Conservation (phyloP, 2,113 vertebrate genomes). For the Psittacula cyanocephala region DNA sequence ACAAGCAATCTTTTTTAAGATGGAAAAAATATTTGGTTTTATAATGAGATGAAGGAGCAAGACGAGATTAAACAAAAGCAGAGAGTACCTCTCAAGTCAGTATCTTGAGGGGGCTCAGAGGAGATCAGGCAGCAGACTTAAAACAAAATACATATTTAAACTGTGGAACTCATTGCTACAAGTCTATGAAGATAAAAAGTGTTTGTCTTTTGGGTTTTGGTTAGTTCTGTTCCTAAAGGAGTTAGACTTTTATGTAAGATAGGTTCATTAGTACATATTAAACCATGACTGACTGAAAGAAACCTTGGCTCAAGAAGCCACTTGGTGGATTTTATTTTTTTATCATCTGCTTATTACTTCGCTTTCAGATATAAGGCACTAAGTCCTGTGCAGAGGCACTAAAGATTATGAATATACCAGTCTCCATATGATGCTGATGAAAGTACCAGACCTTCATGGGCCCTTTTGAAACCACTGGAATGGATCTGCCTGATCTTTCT, state of each 20-base stretch:
- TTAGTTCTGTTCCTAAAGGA: not conserved
- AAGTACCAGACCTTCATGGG: not conserved
- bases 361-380: not conserved
- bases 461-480: not conserved
- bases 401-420: not conserved
- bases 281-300: not conserved
- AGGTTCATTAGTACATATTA: not conserved
- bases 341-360: not conserved
- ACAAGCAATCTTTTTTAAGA: not conserved
- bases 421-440: no score
- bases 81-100: not conserved
- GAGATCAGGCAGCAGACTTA: not conserved
- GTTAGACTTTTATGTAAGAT: not conserved
- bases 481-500: not conserved
- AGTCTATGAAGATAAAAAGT: not conserved
- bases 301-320: not conserved
- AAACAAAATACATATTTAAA: not conserved
- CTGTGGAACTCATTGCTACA: not conserved
- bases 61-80: not conserved
- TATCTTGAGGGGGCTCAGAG: not conserved
- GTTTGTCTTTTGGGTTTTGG: not conserved
- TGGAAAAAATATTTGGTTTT: not conserved
- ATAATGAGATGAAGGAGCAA: not conserved
- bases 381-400: not conserved
- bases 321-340: not conserved